These are phyloP conservation scores for Heterotis niloticus DNA, from an alignment of 2,113 vertebrate genomes.

Conservation along the genomic window DNA sequence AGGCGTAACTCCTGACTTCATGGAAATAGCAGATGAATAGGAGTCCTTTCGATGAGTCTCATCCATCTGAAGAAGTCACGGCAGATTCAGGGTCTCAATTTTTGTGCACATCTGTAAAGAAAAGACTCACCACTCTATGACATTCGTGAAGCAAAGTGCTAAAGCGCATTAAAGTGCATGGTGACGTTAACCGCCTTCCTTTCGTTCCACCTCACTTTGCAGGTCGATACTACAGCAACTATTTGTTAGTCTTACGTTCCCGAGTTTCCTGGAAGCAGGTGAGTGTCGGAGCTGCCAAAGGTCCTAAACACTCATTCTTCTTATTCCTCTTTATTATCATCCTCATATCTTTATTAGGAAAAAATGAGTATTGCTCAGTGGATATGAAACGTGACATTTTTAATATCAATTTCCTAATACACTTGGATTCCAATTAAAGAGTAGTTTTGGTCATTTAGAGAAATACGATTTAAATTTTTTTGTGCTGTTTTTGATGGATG, in stretches of 20 bases:
- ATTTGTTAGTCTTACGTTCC: constrained; percentile 80
- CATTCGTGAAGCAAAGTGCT: no score
- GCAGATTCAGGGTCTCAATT: not conserved
- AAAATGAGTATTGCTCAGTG: not conserved
- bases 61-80: no score
- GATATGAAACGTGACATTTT: not conserved
- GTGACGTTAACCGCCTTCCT: constrained; percentile 18
- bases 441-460: not conserved
- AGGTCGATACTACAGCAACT: constrained; percentile 95
- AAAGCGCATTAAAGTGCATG: not conserved
- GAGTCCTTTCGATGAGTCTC: no score
- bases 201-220: constrained; percentile 23
- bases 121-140: no score
- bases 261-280: constrained; percentile 83
- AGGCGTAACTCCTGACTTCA: no score
- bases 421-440: not conserved
- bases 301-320: not conserved
- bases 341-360: not conserved
- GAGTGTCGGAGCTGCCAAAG: constrained; percentile 37
- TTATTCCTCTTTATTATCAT: not conserved
- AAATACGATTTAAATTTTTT: not conserved
- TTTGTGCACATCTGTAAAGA: not conserved
- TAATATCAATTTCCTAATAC: not conserved
- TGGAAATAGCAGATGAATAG: no score
- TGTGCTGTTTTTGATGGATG: constrained; percentile 17